Conservation (phyloP, 2,113 vertebrate species). For the Asarcornis scutulata region DNA sequence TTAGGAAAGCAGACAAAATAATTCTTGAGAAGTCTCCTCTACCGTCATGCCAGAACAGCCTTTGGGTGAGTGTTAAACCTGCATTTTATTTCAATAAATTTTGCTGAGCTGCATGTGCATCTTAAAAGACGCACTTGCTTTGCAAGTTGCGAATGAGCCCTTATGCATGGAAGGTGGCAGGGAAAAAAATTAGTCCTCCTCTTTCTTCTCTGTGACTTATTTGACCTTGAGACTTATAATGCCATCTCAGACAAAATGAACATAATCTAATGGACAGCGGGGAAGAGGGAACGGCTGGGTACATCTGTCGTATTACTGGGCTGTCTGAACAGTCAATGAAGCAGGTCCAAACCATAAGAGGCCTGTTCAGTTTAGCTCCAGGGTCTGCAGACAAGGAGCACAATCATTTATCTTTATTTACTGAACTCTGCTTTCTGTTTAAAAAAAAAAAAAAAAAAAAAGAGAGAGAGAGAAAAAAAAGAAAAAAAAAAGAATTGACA, state of each 20-base stretch:
- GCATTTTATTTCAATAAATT: conserved; percentile 80
- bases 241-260: conserved; percentile 86
- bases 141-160: conserved; percentile 59
- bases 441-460: conserved; percentile 50
- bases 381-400: conserved; percentile 83
- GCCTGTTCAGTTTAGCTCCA: conserved; percentile 85
- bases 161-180: conserved; percentile 58
- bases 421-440: conserved; percentile 85
- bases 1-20: conserved; percentile 60
- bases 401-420: conserved; percentile 90
- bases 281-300: conserved; percentile 85
- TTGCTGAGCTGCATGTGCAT: conserved; percentile 11
- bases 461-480: not conserved
- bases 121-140: conserved; percentile 50
- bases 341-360: conserved; percentile 88
- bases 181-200: conserved; percentile 75
- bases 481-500: conserved; percentile 76
- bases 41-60: conserved; percentile 49
- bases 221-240: conserved; percentile 89
- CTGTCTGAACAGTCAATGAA: conserved; percentile 90
- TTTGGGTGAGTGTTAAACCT: conserved; percentile 71
- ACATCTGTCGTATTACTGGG: conserved; percentile 89
- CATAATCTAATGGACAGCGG: conserved; percentile 86
- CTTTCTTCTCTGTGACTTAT: conserved; percentile 78
- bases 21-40: conserved; percentile 41